These are phyloP conservation scores for Gymnocypris eckloni DNA, from an alignment of 2,797 vertebrate species.

Conservation along the genomic window DNA sequence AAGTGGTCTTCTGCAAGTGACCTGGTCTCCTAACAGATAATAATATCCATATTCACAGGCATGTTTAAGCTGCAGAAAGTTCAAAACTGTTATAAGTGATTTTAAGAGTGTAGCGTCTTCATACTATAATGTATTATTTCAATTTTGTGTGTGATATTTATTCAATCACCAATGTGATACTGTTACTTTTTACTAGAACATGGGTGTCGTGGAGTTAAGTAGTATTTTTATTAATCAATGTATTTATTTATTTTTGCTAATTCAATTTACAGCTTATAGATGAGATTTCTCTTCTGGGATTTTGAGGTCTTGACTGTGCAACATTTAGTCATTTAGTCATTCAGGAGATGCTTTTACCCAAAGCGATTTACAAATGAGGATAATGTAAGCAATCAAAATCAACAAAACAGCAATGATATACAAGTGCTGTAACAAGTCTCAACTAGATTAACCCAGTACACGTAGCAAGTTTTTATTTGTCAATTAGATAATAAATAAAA, in stretches of 20 bases:
- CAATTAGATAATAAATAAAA: too few relatives aligned
- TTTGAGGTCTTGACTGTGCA: neutral
- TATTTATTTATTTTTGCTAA: neutral
- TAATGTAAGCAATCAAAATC: too few relatives aligned
- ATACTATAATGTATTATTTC: neutral
- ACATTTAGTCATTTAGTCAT: too few relatives aligned
- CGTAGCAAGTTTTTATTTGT: too few relatives aligned
- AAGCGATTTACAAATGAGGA: too few relatives aligned
- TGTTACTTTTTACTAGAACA: neutral
- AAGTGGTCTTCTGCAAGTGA: conserved; percentile 46
- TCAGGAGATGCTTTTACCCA: too few relatives aligned
- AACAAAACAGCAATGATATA: too few relatives aligned
- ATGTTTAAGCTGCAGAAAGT: conserved; percentile 32
- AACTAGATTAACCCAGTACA: too few relatives aligned
- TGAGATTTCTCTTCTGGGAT: neutral
- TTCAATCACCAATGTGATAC: conserved; percentile 14
- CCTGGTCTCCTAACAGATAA: conserved; percentile 49
- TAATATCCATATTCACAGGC: conserved; percentile 52
- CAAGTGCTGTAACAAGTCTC: too few relatives aligned
- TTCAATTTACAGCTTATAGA: neutral
- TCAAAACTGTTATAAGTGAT: neutral
- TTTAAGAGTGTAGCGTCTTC: neutral
- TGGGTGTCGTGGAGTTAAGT: neutral
- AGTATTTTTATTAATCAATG: neutral
- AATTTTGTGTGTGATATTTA: neutral